Base-by-base conservation (phyloP, 2,113 vertebrate genomes). In the Origma solitaria region DNA sequence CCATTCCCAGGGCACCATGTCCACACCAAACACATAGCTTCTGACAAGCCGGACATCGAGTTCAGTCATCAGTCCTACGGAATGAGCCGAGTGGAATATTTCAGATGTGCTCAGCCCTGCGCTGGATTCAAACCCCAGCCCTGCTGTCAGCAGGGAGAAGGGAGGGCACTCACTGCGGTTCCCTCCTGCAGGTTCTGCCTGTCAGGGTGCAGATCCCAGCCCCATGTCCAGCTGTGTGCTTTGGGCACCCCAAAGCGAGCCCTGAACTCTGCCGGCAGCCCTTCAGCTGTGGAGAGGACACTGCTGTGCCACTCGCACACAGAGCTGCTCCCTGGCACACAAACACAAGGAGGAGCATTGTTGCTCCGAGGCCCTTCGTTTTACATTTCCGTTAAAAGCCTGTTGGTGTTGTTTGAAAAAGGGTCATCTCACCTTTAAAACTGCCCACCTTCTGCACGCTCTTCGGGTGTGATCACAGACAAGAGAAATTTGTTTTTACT, bases 1-100 rank as follows among this genome's bases (percentile, higher is more conserved):
- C 56, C 3, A 0, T 27, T 24, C 22, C 82, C 53, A 30, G 25
- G 9, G 65, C 3, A 0, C 66, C 37, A 1, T 1, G 50, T 18
- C 76, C 71, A 33, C 15, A 33, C 47, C 86, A 40, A 81, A 35
- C 82, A 81, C 2, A 1, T 7, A 18, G 84, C 75, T 90, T 11
- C 88, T 77, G 90, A 45, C 75, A 22, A 42, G 54, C 64, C 60
- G 90, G 30, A 11, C 31, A 68, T 62, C 2, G 1, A 83, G 47
- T 27, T 94, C 83, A 58, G 15, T 42, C 81, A 33, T 0, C 76
- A 58, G 17, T 1, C 5, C 73, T 35, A 15, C 45, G 38, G 25
- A 88, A 90, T 1, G 64, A 4, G 30, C 38, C 14, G 44, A 45
- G 60, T 5, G 77, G 44, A 49, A 17, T 7, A n/a, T 60, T 68